Evolutionary conservation across 2,888 invertebrate genomes (phyloP), one percentile per base, ranked within the genome.

Genomic region (Lasioglossum marginatum): DNA sequence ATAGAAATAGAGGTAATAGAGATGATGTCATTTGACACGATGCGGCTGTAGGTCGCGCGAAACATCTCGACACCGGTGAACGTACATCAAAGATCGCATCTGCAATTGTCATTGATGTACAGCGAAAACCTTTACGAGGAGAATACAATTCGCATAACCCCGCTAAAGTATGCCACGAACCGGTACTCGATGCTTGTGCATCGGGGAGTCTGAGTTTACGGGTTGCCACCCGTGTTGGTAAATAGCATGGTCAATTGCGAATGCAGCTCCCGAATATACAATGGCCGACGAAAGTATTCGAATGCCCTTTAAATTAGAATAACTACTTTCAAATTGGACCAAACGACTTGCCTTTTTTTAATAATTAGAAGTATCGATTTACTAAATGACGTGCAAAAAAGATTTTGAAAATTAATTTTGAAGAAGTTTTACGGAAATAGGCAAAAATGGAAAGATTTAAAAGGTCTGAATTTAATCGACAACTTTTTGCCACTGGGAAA

Each of bases 151-250:
- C 89, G 80, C 86, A 83, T 79, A 85, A 88, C 81, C 79, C 80
- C 71, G 75, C 60, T 37, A 90, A 83, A 90, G 90, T 90, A 77
- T 90, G 90, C 84, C 90, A 86, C 83, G 84, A 80, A 90, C 88
- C 90, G 90, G 90, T 90, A 90, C 82, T 85, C 87, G 77, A 43
- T 77, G 77, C 82, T 63, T 34, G 78, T 70, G n/a, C 60, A 77
- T 57, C 79, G 45, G 66, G 37, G 48, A 76, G 60, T 45, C 77
- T n/a, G 68, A 78, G 71, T 83, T 84, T 78, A 82, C 74, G 75
- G 60, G 37, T 48, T 57, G 70, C 66, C 73, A 73, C 73, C 63
- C 66, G 66, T 66, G 34, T 31, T 63, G 31, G 63, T 63, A 48
- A 48, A 48, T 48, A 63, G 31, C 63, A 16, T 31, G 31, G 10